Base-by-base conservation (phyloP, 2,113 vertebrate species). In the Chascanopsetta lugubris region DNA sequence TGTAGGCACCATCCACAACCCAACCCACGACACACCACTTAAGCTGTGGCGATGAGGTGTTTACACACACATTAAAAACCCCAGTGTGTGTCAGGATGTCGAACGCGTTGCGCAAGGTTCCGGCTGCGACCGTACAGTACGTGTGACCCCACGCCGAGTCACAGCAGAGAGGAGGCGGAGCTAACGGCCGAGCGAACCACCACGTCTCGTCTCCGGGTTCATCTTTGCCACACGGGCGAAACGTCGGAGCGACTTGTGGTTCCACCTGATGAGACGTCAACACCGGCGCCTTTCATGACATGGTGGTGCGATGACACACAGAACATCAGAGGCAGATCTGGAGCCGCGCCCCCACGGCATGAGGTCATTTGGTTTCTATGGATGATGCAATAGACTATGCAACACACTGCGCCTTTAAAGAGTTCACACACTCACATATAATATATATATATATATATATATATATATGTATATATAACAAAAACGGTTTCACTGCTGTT, bases 41-140 rank as follows among this genome's bases (percentile, higher is more conserved):
- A 21, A 0, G 12, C 68, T 42, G n/a, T n/a, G n/a, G n/a, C n/a
- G n/a, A n/a, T 69, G 8, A 43, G 43, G 42, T 69, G 62, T 79
- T 70, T 61, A 69, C 78, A 69, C 54, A 77, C 40, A 59, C 38
- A 61, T 49, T n/a, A 61, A 59, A 59, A 51, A 63, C 65, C 50
- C n/a, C 10, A 24, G 13, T 13, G n/a, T 36, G 8, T 13, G n/a
- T 36, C 2, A 0, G 3, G 13, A 36, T 38, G 15, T 17, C 34
- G 8, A 55, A 38, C 57, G 11, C 60, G 73, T 62, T 62, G 61
- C 61, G 11, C 0, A 8, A 32, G 77, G 69, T 78, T 21, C 75
- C 54, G 6, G 53, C 71, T 59, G n/a, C n/a, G n/a, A n/a, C n/a
- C n/a, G n/a, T 68, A 43, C n/a, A 36, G 11, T 25, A 10, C n/a